These are phyloP conservation scores for Ctenosaura bakeri DNA, from an alignment of 2,797 vertebrate species.

Conservation along the genomic window DNA sequence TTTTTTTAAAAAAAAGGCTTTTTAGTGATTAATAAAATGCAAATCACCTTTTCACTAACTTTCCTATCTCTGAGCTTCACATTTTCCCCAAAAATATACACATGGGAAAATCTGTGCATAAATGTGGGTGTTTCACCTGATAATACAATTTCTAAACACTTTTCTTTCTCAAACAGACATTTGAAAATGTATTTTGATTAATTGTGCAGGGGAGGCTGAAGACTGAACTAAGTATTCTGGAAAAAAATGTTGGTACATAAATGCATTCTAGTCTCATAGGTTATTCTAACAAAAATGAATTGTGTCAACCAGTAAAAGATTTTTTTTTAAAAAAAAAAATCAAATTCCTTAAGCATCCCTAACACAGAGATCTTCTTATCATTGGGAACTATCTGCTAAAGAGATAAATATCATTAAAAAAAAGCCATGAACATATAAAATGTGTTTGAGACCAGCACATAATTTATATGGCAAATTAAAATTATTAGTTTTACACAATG, in stretches of 20 bases:
- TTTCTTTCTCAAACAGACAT: neutral
- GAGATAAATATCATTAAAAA: neutral
- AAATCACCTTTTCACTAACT: too few species aligned
- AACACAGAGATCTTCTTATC: neutral
- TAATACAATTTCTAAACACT: neutral
- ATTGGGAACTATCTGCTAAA: neutral
- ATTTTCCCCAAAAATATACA: too few species aligned
- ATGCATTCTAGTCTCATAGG: neutral
- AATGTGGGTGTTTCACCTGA: neutral
- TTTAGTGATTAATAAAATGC: too few species aligned
- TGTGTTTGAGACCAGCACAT: neutral
- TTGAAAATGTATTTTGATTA: neutral
- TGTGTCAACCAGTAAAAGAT: neutral
- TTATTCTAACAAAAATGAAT: too few species aligned
- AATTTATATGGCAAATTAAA: neutral
- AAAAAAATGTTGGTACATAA: neutral
- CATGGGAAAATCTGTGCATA: neutral
- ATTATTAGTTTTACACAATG: too few species aligned
- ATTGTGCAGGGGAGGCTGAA: neutral
- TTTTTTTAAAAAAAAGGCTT: too few species aligned
- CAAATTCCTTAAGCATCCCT: neutral
- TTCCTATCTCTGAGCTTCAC: too few species aligned
- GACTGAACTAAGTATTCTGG: neutral
- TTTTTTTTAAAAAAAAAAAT: neutral
- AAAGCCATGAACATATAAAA: neutral